These are phyloP conservation scores for Pelodytes ibericus DNA, from an alignment of 2,797 vertebrate species.

Conservation along the genomic window DNA sequence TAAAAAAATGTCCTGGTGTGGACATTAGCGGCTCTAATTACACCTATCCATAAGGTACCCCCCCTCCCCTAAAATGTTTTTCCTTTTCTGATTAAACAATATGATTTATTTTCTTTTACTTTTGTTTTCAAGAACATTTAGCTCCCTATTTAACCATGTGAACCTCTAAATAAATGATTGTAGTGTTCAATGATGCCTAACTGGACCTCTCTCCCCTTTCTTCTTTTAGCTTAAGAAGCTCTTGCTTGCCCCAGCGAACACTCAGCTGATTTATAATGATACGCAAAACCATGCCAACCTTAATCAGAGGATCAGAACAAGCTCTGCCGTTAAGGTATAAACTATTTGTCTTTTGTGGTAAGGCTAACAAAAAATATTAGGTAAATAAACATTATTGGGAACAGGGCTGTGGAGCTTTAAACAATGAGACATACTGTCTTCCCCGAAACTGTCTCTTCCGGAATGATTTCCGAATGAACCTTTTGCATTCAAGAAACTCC, in stretches of 20 bases:
- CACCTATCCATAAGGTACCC: too few relatives aligned
- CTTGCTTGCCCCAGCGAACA: constrained; percentile 96
- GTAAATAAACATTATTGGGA: too few relatives aligned
- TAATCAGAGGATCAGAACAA: constrained; percentile 96
- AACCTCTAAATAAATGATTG: constrained; percentile 14
- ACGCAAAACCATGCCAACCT: constrained; percentile 94
- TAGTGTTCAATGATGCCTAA: constrained; percentile 57
- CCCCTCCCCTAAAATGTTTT: too few relatives aligned
- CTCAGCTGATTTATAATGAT: constrained; percentile 99
- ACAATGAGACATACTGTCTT: constrained; percentile 27
- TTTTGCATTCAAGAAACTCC: constrained; percentile 22
- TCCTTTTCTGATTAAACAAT: too few relatives aligned
- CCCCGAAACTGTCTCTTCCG: constrained; percentile 42
- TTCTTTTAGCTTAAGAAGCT: constrained; percentile 94
- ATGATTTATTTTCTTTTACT: too few relatives aligned
- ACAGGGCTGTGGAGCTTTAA: too few relatives aligned
- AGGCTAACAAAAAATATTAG: too few relatives aligned
- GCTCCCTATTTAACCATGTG: neutral
- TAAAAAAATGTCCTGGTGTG: too few relatives aligned
- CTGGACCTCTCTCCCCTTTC: constrained; percentile 58
- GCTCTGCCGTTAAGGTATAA: constrained; percentile 95
- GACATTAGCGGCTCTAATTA: too few relatives aligned
- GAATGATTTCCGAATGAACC: constrained; percentile 18
- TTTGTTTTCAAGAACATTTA: neutral
- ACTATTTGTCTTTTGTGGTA: constrained; percentile 12